Evolutionary conservation across 2,113 vertebrate genomes (phyloP), one percentile per base, ranked within the genome.

Genomic region (Sclerurus mexicanus): DNA sequence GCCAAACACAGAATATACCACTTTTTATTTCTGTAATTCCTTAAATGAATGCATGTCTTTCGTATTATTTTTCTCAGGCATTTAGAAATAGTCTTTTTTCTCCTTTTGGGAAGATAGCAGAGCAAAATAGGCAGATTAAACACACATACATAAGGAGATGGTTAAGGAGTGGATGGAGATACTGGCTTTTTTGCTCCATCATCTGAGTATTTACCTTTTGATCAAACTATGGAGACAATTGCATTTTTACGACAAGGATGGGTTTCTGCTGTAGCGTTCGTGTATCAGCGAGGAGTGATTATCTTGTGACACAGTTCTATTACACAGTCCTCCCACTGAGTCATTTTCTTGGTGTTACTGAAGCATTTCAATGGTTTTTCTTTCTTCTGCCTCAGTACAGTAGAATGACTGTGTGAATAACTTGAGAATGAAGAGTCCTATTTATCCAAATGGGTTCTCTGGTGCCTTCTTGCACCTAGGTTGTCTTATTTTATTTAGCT

Each of bases 101-200:
- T 9, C 24, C 33, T 63, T 20, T 63, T 35, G 21, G 39, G 33
- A 87, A 90, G 42, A 58, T 6, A 56, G 31, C 4, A 19, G 14
- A 76, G 44, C 50, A 84, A 93, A 72, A 42, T 0, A 4, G 28
- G 56, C 87, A 78, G 39, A 1, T 31, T 50, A 31, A 5, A 47
- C 3, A 2, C 0, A 1, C 2, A 12, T 22, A n/a, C 9, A 60
- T 21, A 39, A 69, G 39, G n/a, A 88, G 39, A 50, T 11, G 14
- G 14, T 62, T 73, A 74, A 3, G 6, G 52, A 80, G 40, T 1
- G 2, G 4, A 72, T 46, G 28, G 56, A 88, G 69, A 64, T 53
- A 15, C 10, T 16, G 40, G 17, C 22, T 49, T 40, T 78, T 78
- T 74, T 50, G 16, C 50, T 84, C 33, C 7, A 20, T 76, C 62